Evolutionary conservation across 2,888 invertebrate species (phyloP).

Genomic region (Pteria penguin): DNA sequence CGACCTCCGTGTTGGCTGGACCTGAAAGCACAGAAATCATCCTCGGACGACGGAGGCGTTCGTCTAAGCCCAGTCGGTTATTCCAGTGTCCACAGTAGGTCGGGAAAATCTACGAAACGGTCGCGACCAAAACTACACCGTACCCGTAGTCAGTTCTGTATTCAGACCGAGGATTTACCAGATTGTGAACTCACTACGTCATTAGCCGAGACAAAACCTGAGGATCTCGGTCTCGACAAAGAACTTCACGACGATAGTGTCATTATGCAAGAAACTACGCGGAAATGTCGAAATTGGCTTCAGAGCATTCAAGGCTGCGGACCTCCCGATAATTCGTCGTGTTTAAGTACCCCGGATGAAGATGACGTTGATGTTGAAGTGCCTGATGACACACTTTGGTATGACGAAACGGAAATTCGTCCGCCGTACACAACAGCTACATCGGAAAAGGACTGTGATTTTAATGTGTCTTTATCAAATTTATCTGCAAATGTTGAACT

Average conservation of each 20-base stretch:
- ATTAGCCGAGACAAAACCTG: constrained; percentile 70
- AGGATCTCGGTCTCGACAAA: constrained; percentile 62
- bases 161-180: constrained; percentile 70
- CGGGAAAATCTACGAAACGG: constrained; percentile 58
- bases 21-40: constrained; percentile 55
- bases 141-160: constrained; percentile 72
- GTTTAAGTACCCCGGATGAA: constrained; percentile 54
- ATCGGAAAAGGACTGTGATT: constrained; percentile 48
- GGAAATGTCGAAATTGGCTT: constrained; percentile 74
- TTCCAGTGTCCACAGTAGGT: constrained; percentile 33
- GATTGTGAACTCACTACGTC: constrained; percentile 65
- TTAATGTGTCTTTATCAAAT: constrained; percentile 15
- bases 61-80: constrained; percentile 48
- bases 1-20: constrained; percentile 75
- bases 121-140: constrained; percentile 70
- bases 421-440: constrained; percentile 50
- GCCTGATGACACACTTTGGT: constrained; percentile 62
- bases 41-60: constrained; percentile 53
- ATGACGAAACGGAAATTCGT: constrained; percentile 50
- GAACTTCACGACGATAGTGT: constrained; percentile 60
- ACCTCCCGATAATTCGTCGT: constrained; percentile 68
- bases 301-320: constrained; percentile 70
- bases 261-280: constrained; percentile 70
- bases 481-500: neutral
- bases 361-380: constrained; percentile 65